Evolutionary conservation across 2,888 invertebrate species (phyloP).

Genomic region (Carterocephalus palaemon): DNA sequence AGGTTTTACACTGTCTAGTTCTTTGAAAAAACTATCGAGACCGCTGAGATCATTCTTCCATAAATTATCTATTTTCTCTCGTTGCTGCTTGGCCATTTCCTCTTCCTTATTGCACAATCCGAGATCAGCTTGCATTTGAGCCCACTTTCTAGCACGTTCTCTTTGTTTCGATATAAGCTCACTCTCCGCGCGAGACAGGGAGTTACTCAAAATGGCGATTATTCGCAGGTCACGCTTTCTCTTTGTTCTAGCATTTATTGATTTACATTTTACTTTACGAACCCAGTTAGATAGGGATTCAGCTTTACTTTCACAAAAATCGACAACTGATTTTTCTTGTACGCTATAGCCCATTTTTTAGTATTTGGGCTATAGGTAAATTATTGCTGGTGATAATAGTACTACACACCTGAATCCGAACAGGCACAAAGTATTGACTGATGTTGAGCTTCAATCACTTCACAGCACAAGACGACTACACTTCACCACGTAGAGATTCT

Average conservation of each 20-base stretch:
- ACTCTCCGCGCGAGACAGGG: conserved; percentile 78
- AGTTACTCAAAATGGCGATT: conserved; percentile 81
- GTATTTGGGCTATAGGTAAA: conserved; percentile 41
- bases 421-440: conserved; percentile 54
- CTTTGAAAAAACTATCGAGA: conserved; percentile 82
- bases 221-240: conserved; percentile 80
- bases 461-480: conserved; percentile 59
- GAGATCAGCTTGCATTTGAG: conserved; percentile 73
- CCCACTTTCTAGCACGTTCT: conserved; percentile 81
- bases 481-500: conserved; percentile 45
- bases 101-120: conserved; percentile 69
- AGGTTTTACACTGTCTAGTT: conserved; percentile 80
- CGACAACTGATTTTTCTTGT: conserved; percentile 68
- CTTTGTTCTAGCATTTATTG: conserved; percentile 75
- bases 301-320: conserved; percentile 77
- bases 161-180: conserved; percentile 81
- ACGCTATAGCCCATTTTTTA: conserved; percentile 67
- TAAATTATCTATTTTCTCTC: conserved; percentile 68
- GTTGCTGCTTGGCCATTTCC: conserved; percentile 62
- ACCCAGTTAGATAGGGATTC: conserved; percentile 82
- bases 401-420: conserved; percentile 75
- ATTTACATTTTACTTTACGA: conserved; percentile 81
- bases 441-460: conserved; percentile 54
- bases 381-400: conserved; percentile 54
- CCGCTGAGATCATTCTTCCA: conserved; percentile 82